These are phyloP conservation scores for Platyrinchus mystaceus DNA, from an alignment of 2,797 vertebrate species.

Conservation along the genomic window DNA sequence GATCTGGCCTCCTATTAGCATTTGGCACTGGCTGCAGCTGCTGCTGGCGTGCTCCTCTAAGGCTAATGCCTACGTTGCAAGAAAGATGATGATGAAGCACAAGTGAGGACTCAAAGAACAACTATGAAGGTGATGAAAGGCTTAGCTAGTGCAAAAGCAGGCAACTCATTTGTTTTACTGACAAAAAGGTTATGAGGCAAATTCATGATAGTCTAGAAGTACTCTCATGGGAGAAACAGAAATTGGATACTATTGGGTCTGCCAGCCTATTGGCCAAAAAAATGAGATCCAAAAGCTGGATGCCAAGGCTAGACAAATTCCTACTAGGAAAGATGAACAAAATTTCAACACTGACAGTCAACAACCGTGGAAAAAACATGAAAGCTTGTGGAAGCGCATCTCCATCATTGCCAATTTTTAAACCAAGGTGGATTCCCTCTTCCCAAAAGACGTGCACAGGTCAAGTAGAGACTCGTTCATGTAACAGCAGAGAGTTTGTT, in stretches of 20 bases:
- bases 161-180: background rate
- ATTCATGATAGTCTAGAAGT: background rate
- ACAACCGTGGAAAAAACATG: background rate
- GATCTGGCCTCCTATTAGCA: background rate
- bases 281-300: background rate
- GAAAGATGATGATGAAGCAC: background rate
- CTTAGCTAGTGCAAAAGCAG: background rate
- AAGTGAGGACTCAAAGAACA: background rate
- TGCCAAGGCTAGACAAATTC: background rate
- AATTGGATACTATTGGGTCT: background rate
- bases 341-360: background rate
- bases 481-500: background rate
- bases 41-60: background rate
- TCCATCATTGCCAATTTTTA: background rate
- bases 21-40: background rate
- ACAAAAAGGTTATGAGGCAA: conserved; percentile 13
- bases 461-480: background rate
- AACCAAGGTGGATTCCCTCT: background rate
- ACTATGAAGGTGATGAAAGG: background rate
- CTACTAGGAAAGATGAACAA: background rate
- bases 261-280: background rate
- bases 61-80: background rate
- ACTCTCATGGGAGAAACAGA: background rate
- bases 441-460: fast-evolving
- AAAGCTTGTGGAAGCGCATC: background rate